A percentile compares a stretch with the other conserved stretches of the same genome.
These are phyloP conservation scores for Crambe crambe DNA, from an alignment of 37 sponge, comb jelly and placozoan species.

Conservation along the genomic window DNA sequence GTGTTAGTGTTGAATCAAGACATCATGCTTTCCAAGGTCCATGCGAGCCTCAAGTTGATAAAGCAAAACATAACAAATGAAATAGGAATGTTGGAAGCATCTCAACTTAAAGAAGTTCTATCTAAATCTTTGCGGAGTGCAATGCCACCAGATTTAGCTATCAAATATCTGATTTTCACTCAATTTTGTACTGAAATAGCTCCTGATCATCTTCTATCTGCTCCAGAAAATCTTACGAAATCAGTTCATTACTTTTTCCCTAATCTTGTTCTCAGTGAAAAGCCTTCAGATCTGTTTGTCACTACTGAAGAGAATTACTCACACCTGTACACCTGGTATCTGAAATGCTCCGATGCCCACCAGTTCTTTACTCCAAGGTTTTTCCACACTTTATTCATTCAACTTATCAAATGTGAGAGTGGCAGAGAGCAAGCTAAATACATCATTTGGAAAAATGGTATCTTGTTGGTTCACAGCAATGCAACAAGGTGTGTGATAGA, in stretches of 20 bases:
- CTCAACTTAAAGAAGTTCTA: background rate
- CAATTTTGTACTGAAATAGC: background rate
- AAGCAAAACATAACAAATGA: background rate
- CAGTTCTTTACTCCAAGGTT: background rate
- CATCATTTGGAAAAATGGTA: background rate
- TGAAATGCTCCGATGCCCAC: background rate
- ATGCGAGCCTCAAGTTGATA: background rate
- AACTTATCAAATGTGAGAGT: background rate
- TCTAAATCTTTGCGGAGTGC: background rate
- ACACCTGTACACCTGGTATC: background rate
- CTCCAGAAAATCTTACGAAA: background rate
- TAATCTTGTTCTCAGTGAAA: background rate
- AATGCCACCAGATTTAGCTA: background rate
- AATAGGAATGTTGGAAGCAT: background rate
- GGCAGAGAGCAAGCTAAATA: background rate
- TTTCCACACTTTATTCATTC: background rate
- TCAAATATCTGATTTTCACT: background rate
- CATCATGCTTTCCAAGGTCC: background rate
- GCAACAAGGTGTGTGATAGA: background rate
- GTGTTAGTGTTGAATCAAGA: background rate
- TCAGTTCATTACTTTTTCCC: background rate
- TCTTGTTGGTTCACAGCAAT: slow-evolving; percentile 3
- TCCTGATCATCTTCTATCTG: too few relatives aligned
- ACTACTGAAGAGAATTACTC: background rate
- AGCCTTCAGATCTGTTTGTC: background rate